These are phyloP conservation scores for Drosophila pegasa DNA, from an alignment of 2,888 invertebrate species.

Conservation along the genomic window DNA sequence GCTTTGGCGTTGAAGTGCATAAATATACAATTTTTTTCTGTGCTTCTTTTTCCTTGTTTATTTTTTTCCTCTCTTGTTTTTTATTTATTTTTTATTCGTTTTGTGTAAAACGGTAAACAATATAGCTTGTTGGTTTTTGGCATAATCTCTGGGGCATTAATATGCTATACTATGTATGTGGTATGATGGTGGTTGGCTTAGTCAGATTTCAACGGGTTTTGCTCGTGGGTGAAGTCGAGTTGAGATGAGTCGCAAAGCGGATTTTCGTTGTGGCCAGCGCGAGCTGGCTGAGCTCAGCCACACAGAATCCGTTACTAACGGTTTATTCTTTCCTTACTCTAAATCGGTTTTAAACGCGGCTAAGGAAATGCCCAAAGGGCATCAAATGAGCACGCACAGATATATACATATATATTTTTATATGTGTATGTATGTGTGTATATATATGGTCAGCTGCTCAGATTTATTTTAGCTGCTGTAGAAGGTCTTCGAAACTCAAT, in stretches of 20 bases:
- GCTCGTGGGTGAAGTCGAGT: slow-evolving; percentile 43
- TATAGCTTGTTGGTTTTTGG: slow-evolving; percentile 42
- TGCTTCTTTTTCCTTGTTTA: slow-evolving; percentile 21
- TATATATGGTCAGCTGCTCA: slow-evolving; percentile 5
- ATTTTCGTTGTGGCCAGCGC: slow-evolving; percentile 43
- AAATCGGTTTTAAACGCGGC: slow-evolving; percentile 18
- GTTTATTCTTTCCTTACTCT: slow-evolving; percentile 17
- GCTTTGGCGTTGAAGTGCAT: slow-evolving; percentile 71
- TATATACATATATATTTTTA: neutral
- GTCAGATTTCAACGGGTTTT: slow-evolving; percentile 62
- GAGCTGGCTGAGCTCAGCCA: neutral
- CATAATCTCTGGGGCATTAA: slow-evolving; percentile 64
- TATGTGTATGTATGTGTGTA: neutral
- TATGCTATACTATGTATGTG: slow-evolving; percentile 47
- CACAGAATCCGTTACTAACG: slow-evolving; percentile 31
- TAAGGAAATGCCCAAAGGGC: slow-evolving; percentile 28
- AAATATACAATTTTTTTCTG: slow-evolving; percentile 55
- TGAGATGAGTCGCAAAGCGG: slow-evolving; percentile 34
- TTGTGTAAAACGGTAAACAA: slow-evolving; percentile 21
- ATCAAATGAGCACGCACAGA: slow-evolving; percentile 1
- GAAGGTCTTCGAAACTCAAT: slow-evolving; percentile 40
- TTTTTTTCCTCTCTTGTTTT: slow-evolving; percentile 6
- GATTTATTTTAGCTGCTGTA: slow-evolving; percentile 4
- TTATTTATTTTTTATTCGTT: slow-evolving; percentile 9
- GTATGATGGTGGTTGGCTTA: slow-evolving; percentile 37